Conservation (phyloP, 2,797 vertebrate genomes). For the Alectoris magna region DNA sequence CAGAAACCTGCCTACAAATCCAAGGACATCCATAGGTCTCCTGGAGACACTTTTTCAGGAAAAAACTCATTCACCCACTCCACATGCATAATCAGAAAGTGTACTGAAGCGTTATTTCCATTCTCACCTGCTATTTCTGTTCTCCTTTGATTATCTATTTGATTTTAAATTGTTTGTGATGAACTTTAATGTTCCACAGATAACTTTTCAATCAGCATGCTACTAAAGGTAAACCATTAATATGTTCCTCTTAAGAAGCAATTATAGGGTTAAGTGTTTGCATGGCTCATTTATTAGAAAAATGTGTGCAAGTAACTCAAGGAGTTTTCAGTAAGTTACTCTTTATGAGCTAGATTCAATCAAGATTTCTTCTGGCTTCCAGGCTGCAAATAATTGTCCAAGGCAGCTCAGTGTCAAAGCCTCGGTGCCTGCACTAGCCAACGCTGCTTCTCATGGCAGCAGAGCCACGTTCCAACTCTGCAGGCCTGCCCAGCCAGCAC, state of each 20-base stretch:
- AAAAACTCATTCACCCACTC: neutral
- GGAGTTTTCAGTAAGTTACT: neutral
- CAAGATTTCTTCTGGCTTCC: constrained; percentile 45
- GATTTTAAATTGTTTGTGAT: neutral
- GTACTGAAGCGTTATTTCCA: neutral
- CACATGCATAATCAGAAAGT: neutral
- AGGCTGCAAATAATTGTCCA: neutral
- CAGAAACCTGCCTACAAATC: neutral
- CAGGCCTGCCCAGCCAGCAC: neutral
- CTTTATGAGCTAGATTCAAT: constrained; percentile 45
- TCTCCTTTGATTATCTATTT: neutral
- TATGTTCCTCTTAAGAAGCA: neutral
- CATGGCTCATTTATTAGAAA: constrained; percentile 42
- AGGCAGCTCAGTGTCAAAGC: neutral
- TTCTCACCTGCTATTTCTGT: neutral
- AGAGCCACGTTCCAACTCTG: fast-evolving
- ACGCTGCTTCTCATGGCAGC: neutral
- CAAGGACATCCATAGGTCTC: neutral
- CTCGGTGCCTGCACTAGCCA: neutral
- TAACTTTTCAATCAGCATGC: neutral
- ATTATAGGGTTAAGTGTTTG: constrained; percentile 51
- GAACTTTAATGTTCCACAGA: neutral
- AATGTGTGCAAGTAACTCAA: constrained; percentile 51
- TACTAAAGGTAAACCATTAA: constrained; percentile 18
- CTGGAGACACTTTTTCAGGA: neutral